Percentiles rank a stretch among this genome's conserved stretches.
phyloP scores from a whole-genome alignment of 2,888 invertebrate species.

The Pammene aurita region DNA sequence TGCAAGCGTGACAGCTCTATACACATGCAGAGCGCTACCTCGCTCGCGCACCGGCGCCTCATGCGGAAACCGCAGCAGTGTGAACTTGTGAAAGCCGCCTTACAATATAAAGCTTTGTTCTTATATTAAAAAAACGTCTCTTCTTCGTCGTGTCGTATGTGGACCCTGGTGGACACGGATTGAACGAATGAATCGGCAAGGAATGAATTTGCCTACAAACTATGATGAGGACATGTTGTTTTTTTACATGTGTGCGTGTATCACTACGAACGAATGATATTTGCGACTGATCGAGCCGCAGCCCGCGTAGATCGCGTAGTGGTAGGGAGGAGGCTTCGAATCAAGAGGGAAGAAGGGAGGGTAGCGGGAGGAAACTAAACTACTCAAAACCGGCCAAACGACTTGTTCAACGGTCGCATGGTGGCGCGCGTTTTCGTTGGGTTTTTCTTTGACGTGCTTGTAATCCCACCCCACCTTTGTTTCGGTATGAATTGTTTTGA shows the following conservation, averaged over 20 bases:
- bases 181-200: conserved; percentile 5
- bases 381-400: conserved; percentile 77
- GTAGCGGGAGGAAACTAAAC: conserved; percentile 57
- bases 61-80: too few relatives aligned
- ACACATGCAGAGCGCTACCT: too few relatives aligned
- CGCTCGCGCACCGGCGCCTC: too few relatives aligned
- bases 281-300: conserved; percentile 41
- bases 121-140: too few relatives aligned
- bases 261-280: too few relatives aligned
- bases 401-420: conserved; percentile 77
- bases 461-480: conserved; percentile 72
- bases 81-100: too few relatives aligned
- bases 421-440: conserved; percentile 73
- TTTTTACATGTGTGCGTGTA: conserved; percentile 30
- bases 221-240: not conserved
- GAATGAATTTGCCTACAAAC: conserved; percentile 1
- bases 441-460: conserved; percentile 59
- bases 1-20: too few relatives aligned
- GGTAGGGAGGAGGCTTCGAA: conserved; percentile 71
- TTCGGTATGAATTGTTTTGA: conserved; percentile 61
- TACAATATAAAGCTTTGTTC: too few relatives aligned
- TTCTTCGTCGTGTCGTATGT: too few relatives aligned
- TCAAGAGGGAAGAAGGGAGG: conserved; percentile 63
- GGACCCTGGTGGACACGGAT: not conserved
- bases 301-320: conserved; percentile 44